These are phyloP conservation scores for Siniperca knerii DNA, from an alignment of 2,113 vertebrate genomes.

Conservation along the genomic window DNA sequence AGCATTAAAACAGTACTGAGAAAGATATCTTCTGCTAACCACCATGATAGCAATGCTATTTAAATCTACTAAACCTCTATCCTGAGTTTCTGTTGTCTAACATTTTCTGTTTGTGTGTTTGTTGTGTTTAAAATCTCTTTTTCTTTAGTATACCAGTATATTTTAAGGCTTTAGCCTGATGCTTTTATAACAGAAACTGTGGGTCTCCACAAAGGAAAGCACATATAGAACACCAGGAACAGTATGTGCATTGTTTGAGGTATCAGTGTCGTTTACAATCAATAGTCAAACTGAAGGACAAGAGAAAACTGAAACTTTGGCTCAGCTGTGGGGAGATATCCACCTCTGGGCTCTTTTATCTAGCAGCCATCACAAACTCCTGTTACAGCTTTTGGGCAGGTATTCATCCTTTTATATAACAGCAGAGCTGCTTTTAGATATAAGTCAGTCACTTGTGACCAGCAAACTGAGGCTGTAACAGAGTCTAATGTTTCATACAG, in stretches of 20 bases:
- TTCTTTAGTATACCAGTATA: not conserved
- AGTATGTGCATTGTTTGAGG: not conserved
- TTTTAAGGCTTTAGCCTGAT: not conserved
- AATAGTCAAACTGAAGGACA: slow-evolving; percentile 58
- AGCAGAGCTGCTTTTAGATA: slow-evolving; percentile 57
- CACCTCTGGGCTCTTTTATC: slow-evolving; percentile 48
- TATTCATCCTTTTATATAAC: slow-evolving; percentile 54
- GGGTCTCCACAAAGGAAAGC: not conserved
- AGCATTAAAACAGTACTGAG: not conserved
- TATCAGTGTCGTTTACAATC: slow-evolving; percentile 63
- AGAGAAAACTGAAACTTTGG: slow-evolving; percentile 48
- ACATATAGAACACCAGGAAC: slow-evolving; percentile 13
- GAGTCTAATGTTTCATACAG: slow-evolving; percentile 62
- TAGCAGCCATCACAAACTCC: slow-evolving; percentile 46
- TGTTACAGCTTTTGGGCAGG: slow-evolving; percentile 56
- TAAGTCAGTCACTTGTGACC: slow-evolving; percentile 56
- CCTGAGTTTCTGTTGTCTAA: not conserved
- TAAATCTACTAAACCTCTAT: not conserved
- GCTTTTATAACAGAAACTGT: not conserved
- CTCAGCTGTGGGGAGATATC: slow-evolving; percentile 35
- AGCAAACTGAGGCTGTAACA: slow-evolving; percentile 33
- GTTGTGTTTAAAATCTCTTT: not conserved
- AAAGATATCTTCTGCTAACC: not conserved
- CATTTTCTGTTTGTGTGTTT: not conserved
- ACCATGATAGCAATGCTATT: not conserved